Conservation (phyloP, 2,797 vertebrate genomes). For the Lycodopsis pacificus region DNA sequence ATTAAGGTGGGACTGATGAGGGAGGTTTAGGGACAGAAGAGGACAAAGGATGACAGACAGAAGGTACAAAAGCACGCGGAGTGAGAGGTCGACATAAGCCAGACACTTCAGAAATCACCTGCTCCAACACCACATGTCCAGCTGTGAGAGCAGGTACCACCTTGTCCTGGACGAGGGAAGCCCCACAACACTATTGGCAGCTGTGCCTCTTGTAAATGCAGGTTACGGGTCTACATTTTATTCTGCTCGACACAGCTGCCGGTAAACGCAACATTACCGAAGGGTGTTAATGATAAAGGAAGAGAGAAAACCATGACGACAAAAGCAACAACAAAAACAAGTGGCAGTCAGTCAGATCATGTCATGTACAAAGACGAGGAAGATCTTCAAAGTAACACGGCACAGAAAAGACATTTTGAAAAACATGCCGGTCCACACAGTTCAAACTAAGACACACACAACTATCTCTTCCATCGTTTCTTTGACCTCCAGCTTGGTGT, state of each 20-base stretch:
- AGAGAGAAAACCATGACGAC: background rate
- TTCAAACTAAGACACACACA: background rate
- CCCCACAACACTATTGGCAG: too few species aligned
- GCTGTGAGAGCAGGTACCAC: slow-evolving; percentile 29
- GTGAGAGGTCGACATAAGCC: slow-evolving; percentile 52
- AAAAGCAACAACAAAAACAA: background rate
- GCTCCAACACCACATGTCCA: slow-evolving; percentile 19
- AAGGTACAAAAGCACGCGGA: slow-evolving; percentile 41
- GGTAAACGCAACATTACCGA: background rate
- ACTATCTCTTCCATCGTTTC: slow-evolving; percentile 2
- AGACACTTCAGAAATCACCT: slow-evolving; percentile 41
- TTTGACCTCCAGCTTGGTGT: slow-evolving; percentile 7
- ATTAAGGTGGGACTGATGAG: slow-evolving; percentile 46
- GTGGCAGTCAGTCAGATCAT: background rate
- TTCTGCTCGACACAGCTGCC: slow-evolving; percentile 3
- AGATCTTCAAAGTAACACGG: background rate
- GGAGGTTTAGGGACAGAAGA: slow-evolving; percentile 28
- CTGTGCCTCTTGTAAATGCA: background rate
- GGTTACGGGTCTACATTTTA: background rate
- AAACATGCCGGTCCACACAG: background rate
- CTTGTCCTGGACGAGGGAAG: background rate
- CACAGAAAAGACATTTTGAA: background rate
- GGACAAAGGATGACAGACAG: slow-evolving; percentile 54
- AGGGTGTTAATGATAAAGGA: background rate
- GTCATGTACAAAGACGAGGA: background rate